Percentiles rank a stretch among this genome's conserved stretches.
These are phyloP conservation scores for Dunckerocampus dactyliophorus DNA, from an alignment of 2,113 vertebrate species.

Conservation along the genomic window DNA sequence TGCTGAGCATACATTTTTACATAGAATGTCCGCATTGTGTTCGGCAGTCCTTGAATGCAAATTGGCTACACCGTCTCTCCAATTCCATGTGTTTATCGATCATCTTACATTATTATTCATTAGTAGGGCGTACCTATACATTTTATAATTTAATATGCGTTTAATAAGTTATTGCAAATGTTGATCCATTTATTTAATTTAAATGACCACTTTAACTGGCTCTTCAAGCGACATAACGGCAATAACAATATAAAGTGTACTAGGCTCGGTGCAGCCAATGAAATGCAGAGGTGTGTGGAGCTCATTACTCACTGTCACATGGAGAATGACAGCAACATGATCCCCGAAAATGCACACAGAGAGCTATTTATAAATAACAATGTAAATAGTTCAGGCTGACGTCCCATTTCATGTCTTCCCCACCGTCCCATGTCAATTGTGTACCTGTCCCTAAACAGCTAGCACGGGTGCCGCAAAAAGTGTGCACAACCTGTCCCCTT, in stretches of 20 bases:
- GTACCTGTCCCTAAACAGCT: constrained; percentile 30
- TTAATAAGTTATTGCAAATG: too few species aligned
- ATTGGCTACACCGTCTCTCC: too few species aligned
- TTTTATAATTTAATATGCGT: too few species aligned
- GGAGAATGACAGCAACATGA: constrained; percentile 38
- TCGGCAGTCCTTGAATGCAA: too few species aligned
- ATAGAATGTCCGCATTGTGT: too few species aligned
- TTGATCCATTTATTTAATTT: background rate
- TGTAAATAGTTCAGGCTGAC: constrained; percentile 13
- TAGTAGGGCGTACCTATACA: too few species aligned
- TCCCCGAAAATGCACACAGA: constrained; percentile 28
- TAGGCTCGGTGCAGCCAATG: constrained; percentile 26
- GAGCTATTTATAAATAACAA: constrained; percentile 45
- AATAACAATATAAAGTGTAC: too few species aligned
- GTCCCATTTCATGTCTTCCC: constrained; percentile 32
- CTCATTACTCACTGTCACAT: constrained; percentile 59
- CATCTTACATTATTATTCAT: too few species aligned
- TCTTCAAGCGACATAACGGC: constrained; percentile 4
- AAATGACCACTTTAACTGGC: background rate
- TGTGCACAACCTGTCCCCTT: constrained; percentile 22
- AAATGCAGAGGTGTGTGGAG: constrained; percentile 39
- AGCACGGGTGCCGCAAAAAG: constrained; percentile 13
- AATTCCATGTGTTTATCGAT: too few species aligned
- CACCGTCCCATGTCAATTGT: background rate
- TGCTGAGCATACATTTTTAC: too few species aligned